Conservation (phyloP, 2,888 invertebrate genomes). For the Noctua pronuba region DNA sequence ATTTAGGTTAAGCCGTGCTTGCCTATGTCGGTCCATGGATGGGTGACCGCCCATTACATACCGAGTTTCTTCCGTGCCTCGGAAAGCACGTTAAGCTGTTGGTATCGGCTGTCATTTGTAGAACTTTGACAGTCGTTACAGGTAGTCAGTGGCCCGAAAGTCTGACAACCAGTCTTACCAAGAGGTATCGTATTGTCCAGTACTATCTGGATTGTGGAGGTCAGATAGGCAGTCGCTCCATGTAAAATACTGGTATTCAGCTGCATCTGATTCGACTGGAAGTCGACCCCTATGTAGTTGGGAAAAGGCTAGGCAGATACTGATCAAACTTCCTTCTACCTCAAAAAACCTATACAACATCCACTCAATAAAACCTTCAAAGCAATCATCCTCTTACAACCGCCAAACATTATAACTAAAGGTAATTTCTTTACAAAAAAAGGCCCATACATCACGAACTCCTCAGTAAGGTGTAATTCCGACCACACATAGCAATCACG, state of each 20-base stretch:
- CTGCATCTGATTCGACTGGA: neutral
- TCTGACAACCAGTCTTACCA: too few relatives aligned
- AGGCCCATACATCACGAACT: constrained; percentile 45
- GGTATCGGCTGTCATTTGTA: too few relatives aligned
- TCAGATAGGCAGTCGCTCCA: neutral
- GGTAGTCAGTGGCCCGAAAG: too few relatives aligned
- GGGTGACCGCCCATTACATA: too few relatives aligned
- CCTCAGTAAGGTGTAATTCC: constrained; percentile 37
- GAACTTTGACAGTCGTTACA: too few relatives aligned
- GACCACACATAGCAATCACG: constrained; percentile 62
- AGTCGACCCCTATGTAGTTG: neutral
- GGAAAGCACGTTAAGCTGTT: too few relatives aligned
- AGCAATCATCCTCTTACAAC: constrained; percentile 9
- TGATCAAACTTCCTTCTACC: neutral
- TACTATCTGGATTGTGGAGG: neutral
- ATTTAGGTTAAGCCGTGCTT: too few relatives aligned
- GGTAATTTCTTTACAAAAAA: constrained; percentile 40
- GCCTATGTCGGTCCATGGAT: too few relatives aligned
- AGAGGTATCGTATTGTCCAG: too few relatives aligned
- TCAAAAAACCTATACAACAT: constrained; percentile 6
- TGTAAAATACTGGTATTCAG: neutral
- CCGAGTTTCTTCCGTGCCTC: too few relatives aligned
- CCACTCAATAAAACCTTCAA: neutral
- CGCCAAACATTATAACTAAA: constrained; percentile 11
- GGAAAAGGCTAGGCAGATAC: neutral